Evolutionary conservation across 53 echinoderm and acorn worm genomes (phyloP), one percentile per base, ranked within the genome.

Genomic region (Pentamera pediparva): DNA sequence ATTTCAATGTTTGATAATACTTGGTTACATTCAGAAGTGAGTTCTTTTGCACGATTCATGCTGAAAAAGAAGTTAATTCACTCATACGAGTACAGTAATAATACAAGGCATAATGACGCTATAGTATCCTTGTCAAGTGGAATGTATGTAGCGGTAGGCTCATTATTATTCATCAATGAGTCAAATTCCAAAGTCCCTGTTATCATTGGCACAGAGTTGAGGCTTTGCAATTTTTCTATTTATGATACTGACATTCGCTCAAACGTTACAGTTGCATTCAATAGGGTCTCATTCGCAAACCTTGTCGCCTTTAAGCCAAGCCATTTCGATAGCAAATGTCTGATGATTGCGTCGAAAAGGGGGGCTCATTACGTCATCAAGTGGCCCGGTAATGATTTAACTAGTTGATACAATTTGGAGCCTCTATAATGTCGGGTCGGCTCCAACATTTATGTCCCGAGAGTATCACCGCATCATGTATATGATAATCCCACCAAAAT

Each of bases 51-150:
- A 22, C 36, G 38, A 22, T 64, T 64, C n/a, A 26, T 64, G 4
- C 19, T 64, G n/a, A 64, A 36, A 21, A 64, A 64, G 35, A 64
- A 21, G 24, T 22, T 64, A 39, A 36, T 64, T 21, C 64, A 64
- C 26, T 64, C 64, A 37, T 39, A 64, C 5, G 36, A 35, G 24
- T 64, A 64, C 38, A 64, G 64, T 6, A 37, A 12, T 26, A 64
- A 39, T 36, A 13, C 39, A 3, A 64, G 35, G 26, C 41, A 64
- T 38, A 64, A 64, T 64, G 64, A 64, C 12, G 5, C 29, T 60
- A 30, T 60, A 26, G 6, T 54, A 1, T 26, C 54, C 24, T 11
- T 54, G 6, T 7, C 25, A 24, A 54, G 3, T 19, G 24, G 54
- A 22, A 54, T 26, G 54, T 22, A 9, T 54, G 0, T 54, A 0